Evolutionary conservation across 2,888 invertebrate species (phyloP).

Genomic region (Melieria omissa): DNA sequence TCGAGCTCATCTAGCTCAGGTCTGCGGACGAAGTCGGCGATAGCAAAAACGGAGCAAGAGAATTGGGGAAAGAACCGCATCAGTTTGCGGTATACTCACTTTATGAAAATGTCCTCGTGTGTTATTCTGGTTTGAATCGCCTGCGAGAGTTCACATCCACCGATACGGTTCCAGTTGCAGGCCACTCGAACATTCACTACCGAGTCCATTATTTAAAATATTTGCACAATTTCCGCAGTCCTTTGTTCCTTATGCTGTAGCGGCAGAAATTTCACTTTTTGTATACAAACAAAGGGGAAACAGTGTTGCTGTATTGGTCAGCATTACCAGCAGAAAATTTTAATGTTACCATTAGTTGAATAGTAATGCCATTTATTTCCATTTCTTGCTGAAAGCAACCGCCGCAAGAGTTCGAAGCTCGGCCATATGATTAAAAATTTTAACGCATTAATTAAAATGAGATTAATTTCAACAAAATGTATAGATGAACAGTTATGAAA

Average conservation of each 20-base stretch:
- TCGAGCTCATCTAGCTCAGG: constrained; percentile 58
- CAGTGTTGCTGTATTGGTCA: too few relatives aligned
- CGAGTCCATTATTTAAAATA: constrained; percentile 3
- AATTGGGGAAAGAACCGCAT: neutral
- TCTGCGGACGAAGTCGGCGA: constrained; percentile 43
- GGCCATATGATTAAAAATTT: too few relatives aligned
- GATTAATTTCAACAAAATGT: too few relatives aligned
- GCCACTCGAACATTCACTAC: constrained; percentile 37
- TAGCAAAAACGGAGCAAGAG: neutral
- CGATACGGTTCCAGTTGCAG: constrained; percentile 56
- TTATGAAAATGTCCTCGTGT: constrained; percentile 56
- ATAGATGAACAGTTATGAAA: too few relatives aligned
- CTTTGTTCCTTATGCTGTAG: constrained; percentile 1
- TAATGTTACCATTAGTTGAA: too few relatives aligned
- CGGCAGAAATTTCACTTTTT: too few relatives aligned
- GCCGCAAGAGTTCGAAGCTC: too few relatives aligned
- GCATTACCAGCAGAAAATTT: too few relatives aligned
- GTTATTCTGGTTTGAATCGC: constrained; percentile 49
- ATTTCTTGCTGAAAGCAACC: too few relatives aligned
- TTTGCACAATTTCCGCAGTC: neutral
- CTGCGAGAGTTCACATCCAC: constrained; percentile 52
- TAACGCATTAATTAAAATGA: too few relatives aligned
- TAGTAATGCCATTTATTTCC: too few relatives aligned
- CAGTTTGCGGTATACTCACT: constrained; percentile 46
- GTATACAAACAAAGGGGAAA: too few relatives aligned